Percentiles rank a stretch among this genome's conserved stretches.
These are phyloP conservation scores for Galago senegalensis DNA, from an alignment of 2,797 vertebrate species.

Conservation along the genomic window DNA sequence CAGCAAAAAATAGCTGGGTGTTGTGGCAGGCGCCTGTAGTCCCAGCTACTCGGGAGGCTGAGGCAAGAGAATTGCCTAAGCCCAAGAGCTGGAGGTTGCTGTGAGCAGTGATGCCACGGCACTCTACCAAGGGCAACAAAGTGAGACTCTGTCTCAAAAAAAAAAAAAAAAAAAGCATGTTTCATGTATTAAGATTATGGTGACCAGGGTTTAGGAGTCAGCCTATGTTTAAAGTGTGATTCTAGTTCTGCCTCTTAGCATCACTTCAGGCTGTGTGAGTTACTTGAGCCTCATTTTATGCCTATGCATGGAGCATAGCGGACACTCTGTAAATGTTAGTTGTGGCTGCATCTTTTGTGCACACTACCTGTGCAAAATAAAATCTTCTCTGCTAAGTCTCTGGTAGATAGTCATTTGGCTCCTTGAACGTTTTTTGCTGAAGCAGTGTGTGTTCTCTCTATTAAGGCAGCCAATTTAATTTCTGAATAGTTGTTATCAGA, in stretches of 20 bases:
- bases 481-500: background rate
- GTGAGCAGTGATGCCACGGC: no score
- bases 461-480: background rate
- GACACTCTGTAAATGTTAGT: background rate
- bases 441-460: background rate
- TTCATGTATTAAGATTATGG: background rate
- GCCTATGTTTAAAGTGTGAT: background rate
- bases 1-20: no score
- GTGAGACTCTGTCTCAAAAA: no score
- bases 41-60: no score
- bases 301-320: rapidly evolving
- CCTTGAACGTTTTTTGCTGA: background rate
- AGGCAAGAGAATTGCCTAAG: no score
- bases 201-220: background rate
- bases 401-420: background rate
- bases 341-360: background rate
- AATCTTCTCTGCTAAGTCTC: background rate
- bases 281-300: background rate
- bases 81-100: no score
- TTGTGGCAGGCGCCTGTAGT: no score
- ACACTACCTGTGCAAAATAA: no score
- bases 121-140: no score
- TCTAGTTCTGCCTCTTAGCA: background rate
- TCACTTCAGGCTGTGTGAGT: background rate
- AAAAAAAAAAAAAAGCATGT: no score